A percentile compares a stretch with the other conserved stretches of the same genome.
Conservation (phyloP, 2,888 invertebrate genomes). For the Diadromus collaris region DNA sequence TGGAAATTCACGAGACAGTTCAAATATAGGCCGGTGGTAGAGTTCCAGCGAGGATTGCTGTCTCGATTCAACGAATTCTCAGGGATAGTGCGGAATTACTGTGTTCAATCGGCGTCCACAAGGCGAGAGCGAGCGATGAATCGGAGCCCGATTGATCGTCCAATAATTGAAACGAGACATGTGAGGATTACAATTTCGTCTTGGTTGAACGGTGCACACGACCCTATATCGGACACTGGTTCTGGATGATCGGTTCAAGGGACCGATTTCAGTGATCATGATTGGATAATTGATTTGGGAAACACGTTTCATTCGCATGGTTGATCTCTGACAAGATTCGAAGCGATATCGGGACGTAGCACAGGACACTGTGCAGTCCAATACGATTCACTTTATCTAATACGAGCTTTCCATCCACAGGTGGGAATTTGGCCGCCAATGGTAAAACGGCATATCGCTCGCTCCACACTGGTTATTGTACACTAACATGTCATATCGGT, state of each 20-base stretch:
- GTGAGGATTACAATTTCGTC: conserved; percentile 55
- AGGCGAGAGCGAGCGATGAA: conserved; percentile 62
- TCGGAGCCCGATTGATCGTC: conserved; percentile 67
- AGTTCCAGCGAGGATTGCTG: background rate
- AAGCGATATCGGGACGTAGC: background rate
- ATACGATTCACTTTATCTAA: background rate
- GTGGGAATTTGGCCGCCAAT: background rate
- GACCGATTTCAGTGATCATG: conserved; percentile 49
- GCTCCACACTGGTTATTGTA: too few relatives aligned
- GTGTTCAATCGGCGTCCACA: conserved; percentile 9
- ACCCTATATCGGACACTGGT: conserved; percentile 39
- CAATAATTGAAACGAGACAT: conserved; percentile 69
- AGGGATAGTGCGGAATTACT: background rate
- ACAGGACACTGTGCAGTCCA: background rate
- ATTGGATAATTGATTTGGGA: conserved; percentile 58
- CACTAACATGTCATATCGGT: too few relatives aligned
- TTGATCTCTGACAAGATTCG: conserved; percentile 39
- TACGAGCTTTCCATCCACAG: background rate
- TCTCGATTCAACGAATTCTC: background rate
- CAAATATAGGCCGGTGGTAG: background rate
- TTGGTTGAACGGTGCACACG: conserved; percentile 44
- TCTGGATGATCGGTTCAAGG: conserved; percentile 15
- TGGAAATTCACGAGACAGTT: too few relatives aligned
- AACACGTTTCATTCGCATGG: conserved; percentile 26
- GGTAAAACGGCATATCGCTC: too few relatives aligned